These are phyloP conservation scores for Elaphurus davidianus DNA, from an alignment of 2,113 vertebrate species.

Conservation along the genomic window DNA sequence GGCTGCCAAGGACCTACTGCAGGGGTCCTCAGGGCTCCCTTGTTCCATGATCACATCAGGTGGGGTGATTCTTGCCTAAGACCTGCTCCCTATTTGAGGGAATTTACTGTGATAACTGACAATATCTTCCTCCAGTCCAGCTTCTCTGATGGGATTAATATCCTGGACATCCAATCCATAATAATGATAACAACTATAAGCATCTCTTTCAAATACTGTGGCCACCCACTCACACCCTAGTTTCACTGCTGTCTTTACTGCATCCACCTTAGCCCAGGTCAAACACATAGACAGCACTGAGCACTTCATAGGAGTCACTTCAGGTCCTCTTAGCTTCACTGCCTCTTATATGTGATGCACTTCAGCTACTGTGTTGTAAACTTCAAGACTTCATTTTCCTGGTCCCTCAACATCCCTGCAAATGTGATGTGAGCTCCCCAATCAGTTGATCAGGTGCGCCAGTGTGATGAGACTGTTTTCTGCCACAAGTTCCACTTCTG, in stretches of 20 bases:
- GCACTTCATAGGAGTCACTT: too few relatives aligned
- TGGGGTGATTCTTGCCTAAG: rapidly evolving
- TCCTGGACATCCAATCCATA: background rate
- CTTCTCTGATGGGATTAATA: background rate
- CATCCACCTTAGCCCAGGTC: too few relatives aligned
- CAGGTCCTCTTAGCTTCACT: background rate
- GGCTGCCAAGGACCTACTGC: background rate
- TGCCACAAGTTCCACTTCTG: background rate
- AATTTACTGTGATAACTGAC: too few relatives aligned
- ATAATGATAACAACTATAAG: background rate
- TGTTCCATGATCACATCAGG: rapidly evolving
- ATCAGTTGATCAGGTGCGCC: rapidly evolving
- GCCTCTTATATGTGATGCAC: rapidly evolving
- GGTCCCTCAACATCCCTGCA: background rate
- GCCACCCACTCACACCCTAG: background rate
- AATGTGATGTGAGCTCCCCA: background rate
- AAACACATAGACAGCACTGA: too few relatives aligned
- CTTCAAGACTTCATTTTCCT: background rate
- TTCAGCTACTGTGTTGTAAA: background rate
- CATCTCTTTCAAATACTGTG: too few relatives aligned
- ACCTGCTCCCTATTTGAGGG: rapidly evolving
- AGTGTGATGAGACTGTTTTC: background rate
- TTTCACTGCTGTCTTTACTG: background rate
- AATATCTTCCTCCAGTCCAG: background rate
- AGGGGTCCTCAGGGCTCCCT: background rate